phyloP scores from a whole-genome alignment of 2,888 invertebrate species.

The Poecilus cupreus region DNA sequence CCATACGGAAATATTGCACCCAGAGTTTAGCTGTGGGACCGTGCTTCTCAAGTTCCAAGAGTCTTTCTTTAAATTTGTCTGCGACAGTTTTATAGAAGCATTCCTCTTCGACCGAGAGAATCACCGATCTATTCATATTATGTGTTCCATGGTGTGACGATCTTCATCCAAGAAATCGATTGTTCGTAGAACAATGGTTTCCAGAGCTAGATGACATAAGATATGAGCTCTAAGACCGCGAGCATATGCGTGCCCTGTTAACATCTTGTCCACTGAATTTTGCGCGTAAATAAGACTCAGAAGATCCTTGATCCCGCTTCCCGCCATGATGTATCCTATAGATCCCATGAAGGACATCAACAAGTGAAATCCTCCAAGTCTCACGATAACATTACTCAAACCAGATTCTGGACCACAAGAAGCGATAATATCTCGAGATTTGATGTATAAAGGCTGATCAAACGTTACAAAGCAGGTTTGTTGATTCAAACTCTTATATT shows the following conservation, averaged over 20 bases:
- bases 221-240: constrained; percentile 65
- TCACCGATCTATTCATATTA: constrained; percentile 57
- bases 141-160: constrained; percentile 18
- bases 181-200: constrained; percentile 53
- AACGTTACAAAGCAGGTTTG: constrained; percentile 63
- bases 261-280: constrained; percentile 64
- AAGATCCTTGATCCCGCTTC: constrained; percentile 64
- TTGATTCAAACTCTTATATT: constrained; percentile 58
- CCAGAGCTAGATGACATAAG: constrained; percentile 62
- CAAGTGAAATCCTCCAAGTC: constrained; percentile 63
- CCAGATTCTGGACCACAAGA: constrained; percentile 28
- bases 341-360: constrained; percentile 63
- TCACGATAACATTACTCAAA: constrained; percentile 59
- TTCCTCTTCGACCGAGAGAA: constrained; percentile 58
- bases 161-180: constrained; percentile 10
- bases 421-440: constrained; percentile 62
- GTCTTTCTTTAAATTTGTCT: constrained; percentile 75
- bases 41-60: constrained; percentile 67
- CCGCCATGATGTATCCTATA: constrained; percentile 62
- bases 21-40: constrained; percentile 65
- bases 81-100: constrained; percentile 44
- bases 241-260: constrained; percentile 64
- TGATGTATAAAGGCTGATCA: constrained; percentile 64
- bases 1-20: constrained; percentile 65
- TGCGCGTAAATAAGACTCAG: constrained; percentile 63